These are phyloP conservation scores for Stomatorhinus ivindoensis DNA, from an alignment of 2,113 vertebrate genomes.

Conservation along the genomic window DNA sequence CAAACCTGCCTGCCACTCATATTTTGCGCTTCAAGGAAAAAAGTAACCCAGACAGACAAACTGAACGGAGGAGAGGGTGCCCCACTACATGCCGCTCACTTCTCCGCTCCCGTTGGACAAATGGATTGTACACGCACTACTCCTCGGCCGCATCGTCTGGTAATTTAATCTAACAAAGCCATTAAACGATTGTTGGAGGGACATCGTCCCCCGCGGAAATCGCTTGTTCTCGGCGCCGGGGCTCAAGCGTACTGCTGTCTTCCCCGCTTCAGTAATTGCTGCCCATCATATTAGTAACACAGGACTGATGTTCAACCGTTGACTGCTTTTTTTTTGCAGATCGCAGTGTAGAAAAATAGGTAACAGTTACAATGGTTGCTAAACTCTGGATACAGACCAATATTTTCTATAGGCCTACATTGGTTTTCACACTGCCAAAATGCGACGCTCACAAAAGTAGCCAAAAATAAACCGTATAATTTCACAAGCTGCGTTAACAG, in stretches of 20 bases:
- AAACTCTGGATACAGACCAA: neutral
- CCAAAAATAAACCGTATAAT: neutral
- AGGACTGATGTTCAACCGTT: neutral
- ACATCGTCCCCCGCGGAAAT: neutral
- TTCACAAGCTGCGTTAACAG: slow-evolving; percentile 6
- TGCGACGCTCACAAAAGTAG: neutral
- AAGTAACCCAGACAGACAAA: neutral
- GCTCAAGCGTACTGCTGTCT: neutral
- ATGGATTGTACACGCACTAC: neutral
- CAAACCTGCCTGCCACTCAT: neutral
- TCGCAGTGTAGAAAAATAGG: neutral
- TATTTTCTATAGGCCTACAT: neutral
- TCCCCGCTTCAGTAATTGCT: neutral
- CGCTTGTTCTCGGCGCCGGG: neutral
- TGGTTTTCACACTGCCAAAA: neutral
- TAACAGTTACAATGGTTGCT: neutral
- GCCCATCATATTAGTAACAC: slow-evolving; percentile 19
- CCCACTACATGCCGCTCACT: neutral
- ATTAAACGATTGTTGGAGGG: slow-evolving; percentile 9
- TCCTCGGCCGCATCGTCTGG: neutral
- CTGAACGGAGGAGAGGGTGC: neutral
- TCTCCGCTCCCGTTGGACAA: neutral
- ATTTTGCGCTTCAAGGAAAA: neutral
- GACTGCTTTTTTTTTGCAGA: neutral
- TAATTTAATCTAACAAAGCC: slow-evolving; percentile 17